Percentiles rank a stretch among this genome's conserved stretches.
Conservation (phyloP, 2,797 vertebrate genomes). For the Lutjanus argentimaculatus region DNA sequence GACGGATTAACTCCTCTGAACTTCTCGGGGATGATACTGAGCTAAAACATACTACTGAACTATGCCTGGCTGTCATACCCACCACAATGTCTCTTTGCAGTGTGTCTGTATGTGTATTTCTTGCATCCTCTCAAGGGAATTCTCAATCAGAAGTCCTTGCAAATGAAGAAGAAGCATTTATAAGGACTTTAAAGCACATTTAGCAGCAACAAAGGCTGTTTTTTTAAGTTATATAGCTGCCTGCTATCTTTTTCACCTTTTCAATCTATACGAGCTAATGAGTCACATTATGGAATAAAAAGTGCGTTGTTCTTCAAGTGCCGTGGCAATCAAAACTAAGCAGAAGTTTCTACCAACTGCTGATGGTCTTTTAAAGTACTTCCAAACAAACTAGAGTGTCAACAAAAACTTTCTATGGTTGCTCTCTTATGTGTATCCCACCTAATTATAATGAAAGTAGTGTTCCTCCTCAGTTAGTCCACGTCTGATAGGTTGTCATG, state of each 20-base stretch:
- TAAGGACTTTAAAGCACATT: conserved; percentile 24
- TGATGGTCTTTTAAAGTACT: conserved; percentile 24
- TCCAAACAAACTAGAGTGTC: conserved; percentile 39
- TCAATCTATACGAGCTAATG: not conserved
- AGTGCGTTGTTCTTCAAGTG: not conserved
- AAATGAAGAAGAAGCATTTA: conserved; percentile 26
- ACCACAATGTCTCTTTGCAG: conserved; percentile 25
- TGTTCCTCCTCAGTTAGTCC: conserved; percentile 59
- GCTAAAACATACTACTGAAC: conserved; percentile 56
- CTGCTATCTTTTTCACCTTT: conserved; percentile 31
- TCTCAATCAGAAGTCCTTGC: conserved; percentile 13
- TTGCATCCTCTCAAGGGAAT: conserved; percentile 24
- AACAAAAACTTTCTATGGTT: conserved; percentile 53
- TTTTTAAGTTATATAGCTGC: not conserved
- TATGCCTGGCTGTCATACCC: conserved; percentile 36
- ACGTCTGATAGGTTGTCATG: conserved; percentile 75
- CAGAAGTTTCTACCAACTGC: conserved; percentile 30
- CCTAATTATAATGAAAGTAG: conserved; percentile 75
- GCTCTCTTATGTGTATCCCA: conserved; percentile 40
- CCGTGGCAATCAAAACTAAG: conserved; percentile 9
- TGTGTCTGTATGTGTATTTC: conserved; percentile 6
- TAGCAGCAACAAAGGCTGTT: conserved; percentile 17
- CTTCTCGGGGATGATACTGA: conserved; percentile 59
- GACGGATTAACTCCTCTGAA: conserved; percentile 74
- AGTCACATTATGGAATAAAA: conserved; percentile 12